A percentile compares a stretch with the other conserved stretches of the same genome.
Evolutionary conservation across 1,140 invertebrate species (phyloP).

Genomic region (Ips nitidus): DNA sequence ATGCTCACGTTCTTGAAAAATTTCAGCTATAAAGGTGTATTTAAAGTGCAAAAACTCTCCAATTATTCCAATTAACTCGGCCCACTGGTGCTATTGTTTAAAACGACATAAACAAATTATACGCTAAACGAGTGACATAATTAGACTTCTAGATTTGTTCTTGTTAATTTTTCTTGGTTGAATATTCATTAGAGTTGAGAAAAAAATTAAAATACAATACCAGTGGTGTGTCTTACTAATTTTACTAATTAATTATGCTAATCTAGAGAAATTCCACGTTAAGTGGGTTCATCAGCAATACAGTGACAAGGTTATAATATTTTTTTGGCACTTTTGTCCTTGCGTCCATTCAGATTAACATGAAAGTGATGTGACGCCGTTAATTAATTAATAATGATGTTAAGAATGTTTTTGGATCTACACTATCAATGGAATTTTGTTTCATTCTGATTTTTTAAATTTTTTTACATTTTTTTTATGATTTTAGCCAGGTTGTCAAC

Average conservation of each 20-base stretch:
- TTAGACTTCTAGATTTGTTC: constrained; percentile 29
- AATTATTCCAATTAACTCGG: constrained; percentile 26
- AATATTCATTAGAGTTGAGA: constrained; percentile 21
- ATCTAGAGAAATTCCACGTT: constrained; percentile 5
- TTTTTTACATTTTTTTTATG: too few relatives aligned
- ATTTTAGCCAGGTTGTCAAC: too few relatives aligned
- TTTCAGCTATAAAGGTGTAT: neutral
- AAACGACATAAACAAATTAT: constrained; percentile 23
- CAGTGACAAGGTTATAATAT: constrained; percentile 3
- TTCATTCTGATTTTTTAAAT: too few relatives aligned
- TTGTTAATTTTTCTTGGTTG: constrained; percentile 19
- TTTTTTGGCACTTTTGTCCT: too few relatives aligned
- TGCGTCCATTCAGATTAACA: too few relatives aligned
- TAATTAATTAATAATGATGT: too few relatives aligned
- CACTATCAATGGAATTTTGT: too few relatives aligned
- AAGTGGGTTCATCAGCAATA: constrained; percentile 7
- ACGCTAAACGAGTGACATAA: constrained; percentile 25
- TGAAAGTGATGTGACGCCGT: too few relatives aligned
- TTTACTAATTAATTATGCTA: constrained; percentile 13
- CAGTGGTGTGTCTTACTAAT: constrained; percentile 2
- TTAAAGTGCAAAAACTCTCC: constrained; percentile 12
- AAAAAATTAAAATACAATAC: constrained; percentile 26
- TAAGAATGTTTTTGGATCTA: too few relatives aligned
- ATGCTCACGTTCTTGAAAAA: too few relatives aligned
- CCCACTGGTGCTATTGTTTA: constrained; percentile 25